Conservation (phyloP, 2,113 vertebrate genomes). For the Chiloscyllium plagiosum region DNA sequence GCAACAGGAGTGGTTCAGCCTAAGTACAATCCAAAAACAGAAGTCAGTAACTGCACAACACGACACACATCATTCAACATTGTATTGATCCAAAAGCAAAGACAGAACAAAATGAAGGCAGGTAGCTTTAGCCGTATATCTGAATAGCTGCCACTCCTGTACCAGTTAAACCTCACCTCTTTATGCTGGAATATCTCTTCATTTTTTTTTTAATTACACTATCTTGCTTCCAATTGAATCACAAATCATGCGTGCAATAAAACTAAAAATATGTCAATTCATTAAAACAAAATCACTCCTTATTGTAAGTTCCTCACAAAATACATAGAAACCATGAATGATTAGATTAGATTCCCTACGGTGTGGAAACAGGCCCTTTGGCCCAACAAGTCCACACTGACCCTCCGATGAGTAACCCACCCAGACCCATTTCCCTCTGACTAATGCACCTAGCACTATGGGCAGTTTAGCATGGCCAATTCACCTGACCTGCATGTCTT, state of each 20-base stretch:
- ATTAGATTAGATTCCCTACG: no score
- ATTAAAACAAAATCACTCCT: background rate
- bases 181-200: background rate
- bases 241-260: background rate
- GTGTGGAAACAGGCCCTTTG: no score
- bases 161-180: background rate
- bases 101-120: background rate
- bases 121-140: background rate
- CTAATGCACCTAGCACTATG: no score
- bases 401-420: no score
- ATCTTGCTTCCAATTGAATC: background rate
- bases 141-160: background rate
- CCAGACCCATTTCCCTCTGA: no score
- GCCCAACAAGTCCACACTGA: no score
- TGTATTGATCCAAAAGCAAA: constrained; percentile 17
- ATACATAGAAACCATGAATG: background rate
- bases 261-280: background rate
- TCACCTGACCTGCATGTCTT: no score
- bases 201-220: background rate
- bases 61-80: constrained; percentile 34
- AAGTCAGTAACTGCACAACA: constrained; percentile 34
- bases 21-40: constrained; percentile 32
- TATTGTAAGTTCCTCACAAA: background rate
- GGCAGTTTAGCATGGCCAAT: no score
- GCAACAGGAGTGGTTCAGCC: constrained; percentile 17